phyloP scores from a whole-genome alignment of 2,113 vertebrate species.

The Anguilla japonica region DNA sequence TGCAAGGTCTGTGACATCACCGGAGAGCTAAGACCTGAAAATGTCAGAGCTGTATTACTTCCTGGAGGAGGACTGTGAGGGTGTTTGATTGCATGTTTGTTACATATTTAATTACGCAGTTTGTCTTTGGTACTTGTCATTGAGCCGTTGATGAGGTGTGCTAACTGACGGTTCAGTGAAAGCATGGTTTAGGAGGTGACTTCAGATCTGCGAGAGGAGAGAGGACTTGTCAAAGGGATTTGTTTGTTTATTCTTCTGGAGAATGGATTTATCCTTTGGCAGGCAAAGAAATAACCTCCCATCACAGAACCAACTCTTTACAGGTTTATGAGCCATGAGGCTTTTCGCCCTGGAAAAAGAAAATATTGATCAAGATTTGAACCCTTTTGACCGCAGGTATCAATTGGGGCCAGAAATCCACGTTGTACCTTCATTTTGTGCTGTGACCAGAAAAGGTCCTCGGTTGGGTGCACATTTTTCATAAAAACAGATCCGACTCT shows the following conservation, averaged over 20 bases:
- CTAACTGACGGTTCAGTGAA: slow-evolving; percentile 1
- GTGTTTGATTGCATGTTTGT: slow-evolving; percentile 14
- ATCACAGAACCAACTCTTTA: background rate
- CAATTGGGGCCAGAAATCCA: too few species aligned
- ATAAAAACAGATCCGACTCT: background rate
- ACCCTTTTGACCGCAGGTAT: slow-evolving; percentile 4
- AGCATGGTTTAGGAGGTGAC: background rate
- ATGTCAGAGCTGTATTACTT: background rate
- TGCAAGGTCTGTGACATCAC: background rate
- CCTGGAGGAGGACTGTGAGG: background rate
- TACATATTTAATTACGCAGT: slow-evolving; percentile 25
- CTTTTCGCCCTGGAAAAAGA: background rate
- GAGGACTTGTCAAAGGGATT: background rate
- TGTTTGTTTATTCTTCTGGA: background rate
- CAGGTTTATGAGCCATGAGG: slow-evolving; percentile 2
- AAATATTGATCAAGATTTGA: slow-evolving; percentile 17
- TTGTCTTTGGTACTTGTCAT: background rate
- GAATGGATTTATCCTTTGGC: slow-evolving; percentile 17
- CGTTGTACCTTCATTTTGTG: background rate
- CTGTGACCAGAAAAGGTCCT: background rate
- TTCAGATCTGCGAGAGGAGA: background rate
- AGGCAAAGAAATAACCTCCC: slow-evolving; percentile 8
- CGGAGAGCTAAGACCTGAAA: background rate
- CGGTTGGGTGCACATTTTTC: background rate
- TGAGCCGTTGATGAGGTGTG: background rate